Conservation (phyloP, 2,888 invertebrate species). For the Euplagia quadripunctaria region DNA sequence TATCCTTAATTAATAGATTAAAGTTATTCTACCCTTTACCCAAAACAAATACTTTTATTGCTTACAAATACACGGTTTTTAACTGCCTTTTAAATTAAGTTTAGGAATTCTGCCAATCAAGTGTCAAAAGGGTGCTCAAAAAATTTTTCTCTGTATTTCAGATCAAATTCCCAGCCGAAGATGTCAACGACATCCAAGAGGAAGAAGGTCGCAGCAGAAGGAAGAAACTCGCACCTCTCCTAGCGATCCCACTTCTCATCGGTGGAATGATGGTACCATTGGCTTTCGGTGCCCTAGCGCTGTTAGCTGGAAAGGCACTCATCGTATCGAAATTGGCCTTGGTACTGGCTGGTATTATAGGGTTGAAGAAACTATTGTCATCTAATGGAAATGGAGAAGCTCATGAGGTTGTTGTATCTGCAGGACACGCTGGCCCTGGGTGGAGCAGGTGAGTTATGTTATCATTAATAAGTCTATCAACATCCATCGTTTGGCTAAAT, state of each 20-base stretch:
- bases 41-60: no score
- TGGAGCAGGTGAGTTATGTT: constrained; percentile 88
- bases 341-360: constrained; percentile 94
- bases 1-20: no score
- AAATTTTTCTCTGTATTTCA: constrained; percentile 64
- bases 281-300: constrained; percentile 93
- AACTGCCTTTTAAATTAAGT: no score
- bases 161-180: constrained; percentile 92
- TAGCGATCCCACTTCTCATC: constrained; percentile 93
- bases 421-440: constrained; percentile 90
- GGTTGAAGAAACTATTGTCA: constrained; percentile 93
- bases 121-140: no score
- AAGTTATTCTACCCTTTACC: no score
- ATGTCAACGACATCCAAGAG: constrained; percentile 87
- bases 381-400: constrained; percentile 89
- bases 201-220: constrained; percentile 91
- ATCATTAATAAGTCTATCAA: neutral
- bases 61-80: neutral
- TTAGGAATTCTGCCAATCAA: no score
- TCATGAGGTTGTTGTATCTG: constrained; percentile 91
- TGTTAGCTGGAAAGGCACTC: constrained; percentile 94
- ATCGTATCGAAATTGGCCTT: constrained; percentile 94
- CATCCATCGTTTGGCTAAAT: neutral
- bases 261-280: constrained; percentile 94
- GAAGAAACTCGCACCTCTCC: constrained; percentile 91